Conservation (phyloP, 2,113 vertebrate genomes). For the Chelonoidis abingdonii region DNA sequence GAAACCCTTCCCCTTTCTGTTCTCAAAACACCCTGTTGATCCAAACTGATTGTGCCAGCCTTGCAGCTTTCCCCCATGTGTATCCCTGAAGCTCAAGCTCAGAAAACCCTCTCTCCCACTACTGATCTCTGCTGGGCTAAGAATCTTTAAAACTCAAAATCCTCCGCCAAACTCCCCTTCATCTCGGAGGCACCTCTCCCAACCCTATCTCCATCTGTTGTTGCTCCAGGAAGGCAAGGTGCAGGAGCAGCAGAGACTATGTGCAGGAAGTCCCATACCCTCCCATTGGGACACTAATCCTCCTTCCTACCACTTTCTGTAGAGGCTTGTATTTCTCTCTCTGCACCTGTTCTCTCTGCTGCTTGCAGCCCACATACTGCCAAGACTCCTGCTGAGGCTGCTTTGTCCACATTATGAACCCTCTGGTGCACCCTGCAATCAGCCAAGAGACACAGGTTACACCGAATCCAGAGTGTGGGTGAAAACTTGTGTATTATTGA, state of each 20-base stretch:
- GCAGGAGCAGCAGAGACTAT: neutral
- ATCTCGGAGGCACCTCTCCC: neutral
- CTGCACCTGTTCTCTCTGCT: neutral
- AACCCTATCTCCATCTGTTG: neutral
- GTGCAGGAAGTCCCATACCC: neutral
- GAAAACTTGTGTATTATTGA: neutral
- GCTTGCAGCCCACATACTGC: neutral
- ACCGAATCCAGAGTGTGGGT: neutral
- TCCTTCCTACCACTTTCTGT: neutral
- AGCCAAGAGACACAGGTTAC: fast-evolving
- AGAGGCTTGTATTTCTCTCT: neutral
- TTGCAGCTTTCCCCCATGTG: neutral
- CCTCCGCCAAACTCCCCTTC: neutral
- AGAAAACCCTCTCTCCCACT: neutral
- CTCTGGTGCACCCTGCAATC: neutral
- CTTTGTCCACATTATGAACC: neutral
- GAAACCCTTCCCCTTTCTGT: neutral
- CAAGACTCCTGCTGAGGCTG: neutral
- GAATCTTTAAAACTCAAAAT: neutral
- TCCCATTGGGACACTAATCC: neutral
- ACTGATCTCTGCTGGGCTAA: neutral
- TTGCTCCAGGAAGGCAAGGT: conserved; percentile 3
- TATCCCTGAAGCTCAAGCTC: neutral
- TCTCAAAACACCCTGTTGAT: neutral
- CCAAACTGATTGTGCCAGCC: neutral